Conservation (phyloP, 2,113 vertebrate genomes). For the Reinhardtius hippoglossoides region DNA sequence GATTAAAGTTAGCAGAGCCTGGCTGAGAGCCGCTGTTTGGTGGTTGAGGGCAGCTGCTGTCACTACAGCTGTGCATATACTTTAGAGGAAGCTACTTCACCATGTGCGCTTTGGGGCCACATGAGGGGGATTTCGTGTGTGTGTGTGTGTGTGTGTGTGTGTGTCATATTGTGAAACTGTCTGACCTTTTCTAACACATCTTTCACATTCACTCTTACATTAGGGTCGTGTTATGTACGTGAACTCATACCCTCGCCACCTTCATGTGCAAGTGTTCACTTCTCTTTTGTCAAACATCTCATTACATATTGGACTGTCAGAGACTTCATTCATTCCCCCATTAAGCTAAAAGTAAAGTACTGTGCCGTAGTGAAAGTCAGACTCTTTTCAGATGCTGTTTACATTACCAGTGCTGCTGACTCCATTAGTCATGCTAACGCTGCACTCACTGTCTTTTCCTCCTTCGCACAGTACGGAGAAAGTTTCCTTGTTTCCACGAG, state of each 20-base stretch:
- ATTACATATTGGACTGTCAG: background rate
- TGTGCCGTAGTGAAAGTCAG: slow-evolving; percentile 2
- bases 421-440: slow-evolving; percentile 47
- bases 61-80: slow-evolving; percentile 70
- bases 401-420: slow-evolving; percentile 24
- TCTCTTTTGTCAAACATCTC: background rate
- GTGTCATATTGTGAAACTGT: slow-evolving; percentile 11
- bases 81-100: slow-evolving; percentile 46
- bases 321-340: background rate
- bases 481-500: slow-evolving; percentile 29
- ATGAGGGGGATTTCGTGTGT: background rate
- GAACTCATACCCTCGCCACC: background rate
- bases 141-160: slow-evolving; percentile 17
- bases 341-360: slow-evolving; percentile 17
- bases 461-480: slow-evolving; percentile 17
- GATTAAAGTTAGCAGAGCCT: slow-evolving; percentile 64
- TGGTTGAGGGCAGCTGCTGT: slow-evolving; percentile 72
- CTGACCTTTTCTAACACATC: background rate
- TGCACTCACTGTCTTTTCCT: slow-evolving; percentile 10
- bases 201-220: background rate
- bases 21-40: slow-evolving; percentile 69
- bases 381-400: slow-evolving; percentile 26
- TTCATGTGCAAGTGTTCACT: background rate
- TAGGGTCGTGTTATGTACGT: background rate
- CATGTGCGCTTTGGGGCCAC: slow-evolving; percentile 47